Evolutionary conservation across 2,113 vertebrate genomes (phyloP).

Genomic region (Oriolus oriolus): DNA sequence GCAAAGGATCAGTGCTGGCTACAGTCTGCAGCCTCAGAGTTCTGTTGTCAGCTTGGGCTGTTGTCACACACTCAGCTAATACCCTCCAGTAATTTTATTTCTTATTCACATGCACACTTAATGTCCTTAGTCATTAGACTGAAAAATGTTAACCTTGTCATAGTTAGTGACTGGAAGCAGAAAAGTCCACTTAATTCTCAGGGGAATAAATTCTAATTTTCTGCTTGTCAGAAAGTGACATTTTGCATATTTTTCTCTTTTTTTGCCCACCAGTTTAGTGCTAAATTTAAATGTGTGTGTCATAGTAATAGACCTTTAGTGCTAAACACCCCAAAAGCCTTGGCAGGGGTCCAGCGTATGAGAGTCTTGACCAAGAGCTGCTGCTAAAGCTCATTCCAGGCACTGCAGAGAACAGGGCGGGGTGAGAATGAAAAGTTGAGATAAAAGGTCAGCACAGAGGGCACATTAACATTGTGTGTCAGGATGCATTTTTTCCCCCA

Average conservation of each 20-base stretch:
- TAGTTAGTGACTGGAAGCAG: constrained; percentile 68
- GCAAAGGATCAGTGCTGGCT: neutral
- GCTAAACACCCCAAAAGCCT: constrained; percentile 37
- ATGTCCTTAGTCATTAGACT: constrained; percentile 68
- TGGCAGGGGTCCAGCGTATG: neutral
- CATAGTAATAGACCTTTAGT: constrained; percentile 45
- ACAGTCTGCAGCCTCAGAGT: neutral
- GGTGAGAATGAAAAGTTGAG: neutral
- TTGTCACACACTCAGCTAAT: constrained; percentile 31
- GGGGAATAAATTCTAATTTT: constrained; percentile 70
- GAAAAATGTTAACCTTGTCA: constrained; percentile 74
- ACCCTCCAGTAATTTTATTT: constrained; percentile 47
- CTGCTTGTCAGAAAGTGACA: constrained; percentile 73
- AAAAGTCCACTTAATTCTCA: constrained; percentile 65
- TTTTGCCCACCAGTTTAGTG: constrained; percentile 21
- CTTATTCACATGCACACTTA: constrained; percentile 52
- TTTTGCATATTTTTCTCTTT: constrained; percentile 67
- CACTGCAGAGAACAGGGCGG: neutral
- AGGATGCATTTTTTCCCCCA: neutral
- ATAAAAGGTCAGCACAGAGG: constrained; percentile 15
- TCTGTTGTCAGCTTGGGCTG: constrained; percentile 12
- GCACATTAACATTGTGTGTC: neutral
- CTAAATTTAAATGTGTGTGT: constrained; percentile 62
- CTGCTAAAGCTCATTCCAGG: constrained; percentile 1
- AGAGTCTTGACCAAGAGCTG: constrained; percentile 32